Evolutionary conservation across 2,113 vertebrate genomes (phyloP).

Genomic region (Tragelaphus buxtoni): DNA sequence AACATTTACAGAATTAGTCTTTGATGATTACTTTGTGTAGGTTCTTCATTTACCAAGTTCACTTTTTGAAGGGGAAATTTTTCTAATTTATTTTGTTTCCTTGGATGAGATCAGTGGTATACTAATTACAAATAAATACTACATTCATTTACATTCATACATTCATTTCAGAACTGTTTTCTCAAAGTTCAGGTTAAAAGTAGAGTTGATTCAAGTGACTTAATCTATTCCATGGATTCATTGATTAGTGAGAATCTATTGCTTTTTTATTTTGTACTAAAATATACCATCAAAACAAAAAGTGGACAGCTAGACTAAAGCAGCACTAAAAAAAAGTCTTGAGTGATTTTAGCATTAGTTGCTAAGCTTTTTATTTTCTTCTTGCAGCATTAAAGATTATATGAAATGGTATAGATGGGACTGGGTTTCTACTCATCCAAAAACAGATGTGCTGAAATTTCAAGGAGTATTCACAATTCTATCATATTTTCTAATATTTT

Average conservation of each 20-base stretch:
- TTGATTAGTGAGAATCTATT: not conserved
- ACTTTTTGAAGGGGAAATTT: not conserved
- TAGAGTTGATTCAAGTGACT: not conserved
- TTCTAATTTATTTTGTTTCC: not conserved
- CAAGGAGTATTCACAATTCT: not conserved
- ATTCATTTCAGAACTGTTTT: not conserved
- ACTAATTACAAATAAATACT: not conserved
- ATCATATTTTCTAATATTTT: not conserved
- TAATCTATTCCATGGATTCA: not conserved
- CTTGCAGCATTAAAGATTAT: not conserved
- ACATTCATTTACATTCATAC: not conserved
- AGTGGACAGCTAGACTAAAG: not conserved
- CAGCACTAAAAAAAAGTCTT: not conserved
- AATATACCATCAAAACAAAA: not conserved
- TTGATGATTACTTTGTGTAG: not conserved
- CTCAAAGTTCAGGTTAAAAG: not conserved
- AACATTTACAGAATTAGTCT: not conserved
- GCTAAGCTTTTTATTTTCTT: not conserved
- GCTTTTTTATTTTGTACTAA: not conserved
- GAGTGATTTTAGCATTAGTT: not conserved
- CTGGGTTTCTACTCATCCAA: not conserved
- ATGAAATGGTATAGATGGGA: not conserved
- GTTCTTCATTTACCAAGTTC: not conserved
- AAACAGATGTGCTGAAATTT: not conserved
- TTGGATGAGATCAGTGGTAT: not conserved